Evolutionary conservation across 2,113 vertebrate genomes (phyloP).

Genomic region (Dicentrarchus labrax): DNA sequence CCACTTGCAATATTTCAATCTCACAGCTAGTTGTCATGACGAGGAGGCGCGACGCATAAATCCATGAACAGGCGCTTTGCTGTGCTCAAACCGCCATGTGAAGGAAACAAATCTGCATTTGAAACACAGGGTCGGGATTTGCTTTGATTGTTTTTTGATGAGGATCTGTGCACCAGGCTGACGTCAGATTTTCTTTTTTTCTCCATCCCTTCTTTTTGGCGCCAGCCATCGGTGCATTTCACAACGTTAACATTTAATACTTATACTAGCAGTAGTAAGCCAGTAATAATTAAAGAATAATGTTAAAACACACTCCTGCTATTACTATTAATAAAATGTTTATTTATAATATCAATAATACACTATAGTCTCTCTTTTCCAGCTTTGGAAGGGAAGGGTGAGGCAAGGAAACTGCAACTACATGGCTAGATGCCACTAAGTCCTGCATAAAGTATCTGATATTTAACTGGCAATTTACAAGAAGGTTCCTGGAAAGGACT

Average conservation of each 20-base stretch:
- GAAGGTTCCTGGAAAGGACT: not conserved
- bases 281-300: not conserved
- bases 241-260: not conserved
- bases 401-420: no score
- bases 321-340: not conserved
- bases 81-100: conserved; percentile 27
- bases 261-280: not conserved
- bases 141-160: conserved; percentile 52
- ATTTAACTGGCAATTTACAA: not conserved
- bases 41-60: conserved; percentile 64
- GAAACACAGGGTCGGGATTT: not conserved
- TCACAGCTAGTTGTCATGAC: conserved; percentile 73
- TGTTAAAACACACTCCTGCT: not conserved
- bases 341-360: no score
- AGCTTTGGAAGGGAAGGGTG: no score
- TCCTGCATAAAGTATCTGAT: not conserved
- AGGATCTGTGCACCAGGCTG: conserved; percentile 68
- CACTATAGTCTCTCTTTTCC: no score
- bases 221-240: not conserved
- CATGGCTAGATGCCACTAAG: no score
- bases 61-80: conserved; percentile 25
- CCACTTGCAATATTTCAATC: conserved; percentile 68
- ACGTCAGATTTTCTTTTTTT: conserved; percentile 59
- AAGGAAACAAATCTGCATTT: not conserved
- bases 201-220: conserved; percentile 22